Conservation (phyloP, 2,797 vertebrate genomes). For the Heteromormyrus szaboi region DNA sequence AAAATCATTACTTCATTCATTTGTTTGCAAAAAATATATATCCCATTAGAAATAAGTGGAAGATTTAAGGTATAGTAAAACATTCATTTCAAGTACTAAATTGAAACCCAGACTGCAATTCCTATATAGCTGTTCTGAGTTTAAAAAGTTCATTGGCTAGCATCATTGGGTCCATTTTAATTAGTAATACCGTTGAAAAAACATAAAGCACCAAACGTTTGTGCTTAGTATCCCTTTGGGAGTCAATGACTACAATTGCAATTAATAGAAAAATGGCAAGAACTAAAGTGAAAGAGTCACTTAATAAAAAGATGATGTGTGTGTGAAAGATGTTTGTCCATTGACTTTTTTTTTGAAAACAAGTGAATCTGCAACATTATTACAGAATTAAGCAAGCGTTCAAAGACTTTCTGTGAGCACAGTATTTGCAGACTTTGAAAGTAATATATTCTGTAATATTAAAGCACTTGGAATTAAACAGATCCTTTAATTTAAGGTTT, state of each 20-base stretch:
- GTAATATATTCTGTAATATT: background rate
- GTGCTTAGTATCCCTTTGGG: background rate
- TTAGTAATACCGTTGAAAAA: background rate
- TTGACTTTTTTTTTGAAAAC: background rate
- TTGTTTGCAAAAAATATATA: background rate
- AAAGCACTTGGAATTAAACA: background rate
- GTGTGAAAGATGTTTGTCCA: background rate
- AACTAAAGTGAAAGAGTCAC: background rate
- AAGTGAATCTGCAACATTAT: background rate
- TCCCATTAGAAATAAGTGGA: background rate
- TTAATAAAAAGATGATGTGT: background rate
- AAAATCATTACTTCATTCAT: background rate
- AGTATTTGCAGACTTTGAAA: background rate
- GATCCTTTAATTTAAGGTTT: background rate
- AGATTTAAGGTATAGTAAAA: background rate
- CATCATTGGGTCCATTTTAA: background rate
- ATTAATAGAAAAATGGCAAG: background rate
- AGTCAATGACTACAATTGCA: background rate
- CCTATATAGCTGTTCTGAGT: background rate
- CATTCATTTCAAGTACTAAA: background rate
- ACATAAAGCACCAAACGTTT: background rate
- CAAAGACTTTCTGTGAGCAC: background rate
- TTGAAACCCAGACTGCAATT: background rate
- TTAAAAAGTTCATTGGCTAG: background rate
- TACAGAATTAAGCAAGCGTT: background rate